These are phyloP conservation scores for Triplophysa dalaica DNA, from an alignment of 2,113 vertebrate genomes.

Conservation along the genomic window DNA sequence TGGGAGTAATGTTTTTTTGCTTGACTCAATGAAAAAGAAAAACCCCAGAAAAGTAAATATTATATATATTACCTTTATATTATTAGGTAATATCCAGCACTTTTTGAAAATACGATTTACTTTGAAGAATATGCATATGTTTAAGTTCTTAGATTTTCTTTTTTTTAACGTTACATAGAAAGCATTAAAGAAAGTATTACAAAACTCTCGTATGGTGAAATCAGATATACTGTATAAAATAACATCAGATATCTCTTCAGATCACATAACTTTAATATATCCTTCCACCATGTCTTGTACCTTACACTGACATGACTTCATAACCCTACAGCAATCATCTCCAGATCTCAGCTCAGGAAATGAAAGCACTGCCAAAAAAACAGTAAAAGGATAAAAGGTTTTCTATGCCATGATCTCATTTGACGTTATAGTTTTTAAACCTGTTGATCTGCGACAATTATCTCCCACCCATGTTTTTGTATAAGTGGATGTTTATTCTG, in stretches of 20 bases:
- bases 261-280: not conserved
- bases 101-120: too few species aligned
- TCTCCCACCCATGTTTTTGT: not conserved
- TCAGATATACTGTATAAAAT: not conserved
- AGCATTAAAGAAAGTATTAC: not conserved
- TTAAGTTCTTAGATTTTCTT: too few species aligned
- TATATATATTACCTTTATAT: too few species aligned
- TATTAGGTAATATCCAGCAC: too few species aligned
- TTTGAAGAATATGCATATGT: too few species aligned
- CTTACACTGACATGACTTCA: not conserved
- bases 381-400: not conserved
- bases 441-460: not conserved
- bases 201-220: not conserved
- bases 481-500: not conserved
- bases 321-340: not conserved
- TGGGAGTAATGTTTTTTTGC: too few species aligned
- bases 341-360: slow-evolving; percentile 16
- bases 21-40: too few species aligned
- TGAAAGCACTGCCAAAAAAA: not conserved
- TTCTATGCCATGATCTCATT: not conserved
- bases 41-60: too few species aligned
- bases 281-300: not conserved
- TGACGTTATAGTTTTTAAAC: not conserved
- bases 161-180: not conserved
- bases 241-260: not conserved